phyloP scores from a whole-genome alignment of 1,140 invertebrate species.

The Lamellibrachia luymesi region DNA sequence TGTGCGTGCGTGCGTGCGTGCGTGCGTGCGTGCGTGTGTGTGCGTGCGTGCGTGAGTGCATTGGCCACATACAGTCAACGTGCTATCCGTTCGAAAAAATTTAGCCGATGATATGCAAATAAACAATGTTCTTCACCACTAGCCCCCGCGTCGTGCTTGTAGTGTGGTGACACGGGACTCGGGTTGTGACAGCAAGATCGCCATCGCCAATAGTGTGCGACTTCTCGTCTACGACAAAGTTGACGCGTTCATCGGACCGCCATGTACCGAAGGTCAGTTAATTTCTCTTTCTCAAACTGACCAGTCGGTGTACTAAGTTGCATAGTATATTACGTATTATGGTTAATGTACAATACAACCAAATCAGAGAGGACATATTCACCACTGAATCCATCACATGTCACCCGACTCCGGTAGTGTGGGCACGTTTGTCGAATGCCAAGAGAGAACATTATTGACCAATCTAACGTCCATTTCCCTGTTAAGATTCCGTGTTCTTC shows the following conservation, averaged over 20 bases:
- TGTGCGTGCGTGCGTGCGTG: neutral
- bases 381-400: too few relatives aligned
- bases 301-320: too few relatives aligned
- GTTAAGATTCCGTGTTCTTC: too few relatives aligned
- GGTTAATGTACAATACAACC: too few relatives aligned
- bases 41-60: neutral
- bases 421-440: too few relatives aligned
- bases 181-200: constrained; percentile 23
- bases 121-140: neutral
- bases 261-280: constrained; percentile 21
- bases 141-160: neutral
- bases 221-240: constrained; percentile 24
- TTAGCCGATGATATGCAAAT: neutral
- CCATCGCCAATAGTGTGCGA: constrained; percentile 22
- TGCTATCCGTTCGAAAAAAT: too few relatives aligned
- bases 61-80: neutral
- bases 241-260: constrained; percentile 30
- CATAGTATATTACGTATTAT: too few relatives aligned
- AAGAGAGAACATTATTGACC: too few relatives aligned
- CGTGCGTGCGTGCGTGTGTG: neutral
- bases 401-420: too few relatives aligned
- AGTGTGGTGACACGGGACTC: constrained; percentile 20
- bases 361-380: too few relatives aligned
- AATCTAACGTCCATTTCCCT: too few relatives aligned
- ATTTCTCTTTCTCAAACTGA: neutral